phyloP scores from a whole-genome alignment of 2,888 invertebrate species.

The Fragum whitleyi region DNA sequence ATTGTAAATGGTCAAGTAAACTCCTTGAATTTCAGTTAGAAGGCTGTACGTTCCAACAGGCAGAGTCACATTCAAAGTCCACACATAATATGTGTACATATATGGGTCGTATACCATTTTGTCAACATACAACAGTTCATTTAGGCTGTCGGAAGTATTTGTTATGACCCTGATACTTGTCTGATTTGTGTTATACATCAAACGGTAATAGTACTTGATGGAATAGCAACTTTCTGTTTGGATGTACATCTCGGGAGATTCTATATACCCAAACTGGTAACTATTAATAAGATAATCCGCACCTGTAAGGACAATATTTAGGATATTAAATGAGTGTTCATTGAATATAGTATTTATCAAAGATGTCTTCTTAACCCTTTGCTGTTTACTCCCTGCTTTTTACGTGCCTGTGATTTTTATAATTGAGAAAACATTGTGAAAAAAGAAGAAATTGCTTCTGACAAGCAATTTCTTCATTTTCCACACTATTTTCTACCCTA shows the following conservation, averaged over 20 bases:
- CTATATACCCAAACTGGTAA: neutral
- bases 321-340: too few species aligned
- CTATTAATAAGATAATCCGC: too few species aligned
- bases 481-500: too few species aligned
- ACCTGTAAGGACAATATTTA: too few species aligned
- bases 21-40: neutral
- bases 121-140: neutral
- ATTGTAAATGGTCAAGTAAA: slow-evolving; percentile 43
- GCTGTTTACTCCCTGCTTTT: too few species aligned
- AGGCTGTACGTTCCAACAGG: slow-evolving; percentile 2
- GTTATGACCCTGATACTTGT: neutral
- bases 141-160: neutral
- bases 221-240: slow-evolving; percentile 5
- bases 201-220: neutral
- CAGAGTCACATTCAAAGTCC: neutral
- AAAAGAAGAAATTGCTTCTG: too few species aligned
- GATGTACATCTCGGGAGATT: neutral
- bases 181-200: neutral
- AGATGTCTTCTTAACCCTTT: too few species aligned
- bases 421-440: too few species aligned
- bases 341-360: too few species aligned
- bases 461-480: too few species aligned
- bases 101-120: too few species aligned
- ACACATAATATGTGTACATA: neutral
- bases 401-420: too few species aligned